Conservation (phyloP, 2,888 invertebrate species). For the Drosophila conformis region DNA sequence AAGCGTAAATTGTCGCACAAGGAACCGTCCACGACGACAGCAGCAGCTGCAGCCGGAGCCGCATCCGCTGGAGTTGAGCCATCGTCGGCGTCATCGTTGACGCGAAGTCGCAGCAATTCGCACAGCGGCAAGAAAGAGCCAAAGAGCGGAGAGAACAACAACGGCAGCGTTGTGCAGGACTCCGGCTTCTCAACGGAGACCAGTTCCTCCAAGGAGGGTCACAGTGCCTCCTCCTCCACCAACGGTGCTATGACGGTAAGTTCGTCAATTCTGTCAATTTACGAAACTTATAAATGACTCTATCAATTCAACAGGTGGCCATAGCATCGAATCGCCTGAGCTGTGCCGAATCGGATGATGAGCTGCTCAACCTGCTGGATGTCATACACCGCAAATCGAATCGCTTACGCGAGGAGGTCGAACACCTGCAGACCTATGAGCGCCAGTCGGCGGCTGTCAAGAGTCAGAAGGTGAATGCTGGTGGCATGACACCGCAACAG, state of each 20-base stretch:
- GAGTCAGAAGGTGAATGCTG: slow-evolving; percentile 37
- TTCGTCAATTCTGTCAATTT: neutral
- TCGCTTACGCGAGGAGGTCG: slow-evolving; percentile 89
- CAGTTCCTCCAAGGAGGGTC: slow-evolving; percentile 92
- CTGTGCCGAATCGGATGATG: slow-evolving; percentile 89
- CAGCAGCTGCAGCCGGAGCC: slow-evolving; percentile 42
- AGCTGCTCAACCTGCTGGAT: slow-evolving; percentile 93
- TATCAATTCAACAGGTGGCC: slow-evolving; percentile 68
- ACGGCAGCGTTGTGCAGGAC: slow-evolving; percentile 89
- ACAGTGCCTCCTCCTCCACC: slow-evolving; percentile 90
- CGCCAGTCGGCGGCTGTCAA: slow-evolving; percentile 69
- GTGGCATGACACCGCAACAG: slow-evolving; percentile 81
- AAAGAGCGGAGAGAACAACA: slow-evolving; percentile 87
- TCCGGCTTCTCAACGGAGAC: slow-evolving; percentile 96
- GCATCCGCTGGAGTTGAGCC: slow-evolving; percentile 60
- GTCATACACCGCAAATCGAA: slow-evolving; percentile 93
- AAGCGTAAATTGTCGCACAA: slow-evolving; percentile 87
- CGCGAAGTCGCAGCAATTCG: slow-evolving; percentile 88
- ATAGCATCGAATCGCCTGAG: slow-evolving; percentile 82
- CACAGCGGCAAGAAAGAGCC: slow-evolving; percentile 88
- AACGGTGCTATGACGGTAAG: slow-evolving; percentile 86
- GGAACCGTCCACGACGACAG: slow-evolving; percentile 80
- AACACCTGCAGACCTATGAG: slow-evolving; percentile 87
- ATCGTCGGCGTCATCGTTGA: slow-evolving; percentile 83
- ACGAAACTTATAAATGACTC: too few species aligned